These are phyloP conservation scores for Drosophila gunungcola DNA, from an alignment of 1,140 invertebrate species.

Conservation along the genomic window DNA sequence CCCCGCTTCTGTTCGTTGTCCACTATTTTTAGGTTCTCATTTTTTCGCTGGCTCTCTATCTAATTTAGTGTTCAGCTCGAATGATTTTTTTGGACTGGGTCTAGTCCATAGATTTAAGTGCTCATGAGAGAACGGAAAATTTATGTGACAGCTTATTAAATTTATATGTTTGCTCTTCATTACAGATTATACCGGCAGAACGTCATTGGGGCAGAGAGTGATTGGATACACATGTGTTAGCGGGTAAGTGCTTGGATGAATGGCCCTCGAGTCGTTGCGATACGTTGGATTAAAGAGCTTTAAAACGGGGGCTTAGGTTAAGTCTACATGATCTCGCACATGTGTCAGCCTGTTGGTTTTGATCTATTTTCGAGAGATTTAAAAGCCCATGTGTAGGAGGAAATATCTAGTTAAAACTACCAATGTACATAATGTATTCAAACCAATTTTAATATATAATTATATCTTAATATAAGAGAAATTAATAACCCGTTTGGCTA, in stretches of 20 bases:
- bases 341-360: conserved; percentile 12
- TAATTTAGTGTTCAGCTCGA: conserved; percentile 61
- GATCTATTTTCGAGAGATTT: conserved; percentile 13
- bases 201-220: conserved; percentile 42
- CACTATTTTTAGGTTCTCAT: conserved; percentile 63
- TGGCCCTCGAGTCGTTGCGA: conserved; percentile 6
- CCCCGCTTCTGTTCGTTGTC: neutral
- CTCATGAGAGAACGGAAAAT: conserved; percentile 57
- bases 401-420: neutral
- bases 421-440: too few species aligned
- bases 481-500: too few species aligned
- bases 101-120: conserved; percentile 56
- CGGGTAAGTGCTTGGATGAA: conserved; percentile 54
- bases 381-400: too few species aligned
- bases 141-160: conserved; percentile 80
- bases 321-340: conserved; percentile 20
- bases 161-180: conserved; percentile 77
- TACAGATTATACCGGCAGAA: conserved; percentile 67
- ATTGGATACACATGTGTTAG: conserved; percentile 67
- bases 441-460: too few species aligned
- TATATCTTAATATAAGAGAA: too few species aligned
- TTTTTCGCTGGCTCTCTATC: conserved; percentile 29
- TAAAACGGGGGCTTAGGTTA: conserved; percentile 36
- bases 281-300: conserved; percentile 31
- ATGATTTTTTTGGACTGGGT: conserved; percentile 22